phyloP scores from a whole-genome alignment of 2,113 vertebrate genomes.

The Panthera leo region DNA sequence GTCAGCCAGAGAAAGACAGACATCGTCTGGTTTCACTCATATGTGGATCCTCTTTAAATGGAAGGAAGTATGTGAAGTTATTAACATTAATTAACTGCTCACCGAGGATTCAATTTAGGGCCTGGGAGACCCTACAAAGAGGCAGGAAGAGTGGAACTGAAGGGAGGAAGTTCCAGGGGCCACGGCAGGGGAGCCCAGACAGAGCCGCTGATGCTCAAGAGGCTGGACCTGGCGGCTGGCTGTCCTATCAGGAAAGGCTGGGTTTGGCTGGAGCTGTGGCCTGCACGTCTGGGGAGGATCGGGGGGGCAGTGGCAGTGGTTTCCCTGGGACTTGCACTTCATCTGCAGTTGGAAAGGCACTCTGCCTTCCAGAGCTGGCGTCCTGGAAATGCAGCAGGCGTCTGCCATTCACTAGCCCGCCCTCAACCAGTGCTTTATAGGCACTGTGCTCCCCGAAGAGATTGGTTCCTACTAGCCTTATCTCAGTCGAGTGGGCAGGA shows the following conservation, averaged over 20 bases:
- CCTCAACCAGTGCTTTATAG: fast-evolving
- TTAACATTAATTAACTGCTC: too few species aligned
- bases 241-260: not conserved
- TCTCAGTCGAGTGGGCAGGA: not conserved
- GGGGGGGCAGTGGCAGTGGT: not conserved
- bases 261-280: too few species aligned
- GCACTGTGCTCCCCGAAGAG: fast-evolving
- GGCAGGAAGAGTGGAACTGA: too few species aligned
- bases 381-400: fast-evolving
- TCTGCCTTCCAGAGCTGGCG: not conserved
- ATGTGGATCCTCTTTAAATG: not conserved
- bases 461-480: fast-evolving
- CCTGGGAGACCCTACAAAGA: not conserved
- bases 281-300: fast-evolving
- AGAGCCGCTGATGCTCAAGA: not conserved
- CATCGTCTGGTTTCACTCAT: too few species aligned
- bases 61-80: not conserved
- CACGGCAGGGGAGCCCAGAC: fast-evolving
- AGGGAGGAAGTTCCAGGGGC: not conserved
- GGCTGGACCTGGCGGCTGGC: not conserved
- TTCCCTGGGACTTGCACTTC: not conserved
- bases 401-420: fast-evolving
- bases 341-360: not conserved
- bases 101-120: not conserved
- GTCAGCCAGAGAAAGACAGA: too few species aligned